Base-by-base conservation (phyloP, 2,113 vertebrate genomes). In the Equus quagga region DNA sequence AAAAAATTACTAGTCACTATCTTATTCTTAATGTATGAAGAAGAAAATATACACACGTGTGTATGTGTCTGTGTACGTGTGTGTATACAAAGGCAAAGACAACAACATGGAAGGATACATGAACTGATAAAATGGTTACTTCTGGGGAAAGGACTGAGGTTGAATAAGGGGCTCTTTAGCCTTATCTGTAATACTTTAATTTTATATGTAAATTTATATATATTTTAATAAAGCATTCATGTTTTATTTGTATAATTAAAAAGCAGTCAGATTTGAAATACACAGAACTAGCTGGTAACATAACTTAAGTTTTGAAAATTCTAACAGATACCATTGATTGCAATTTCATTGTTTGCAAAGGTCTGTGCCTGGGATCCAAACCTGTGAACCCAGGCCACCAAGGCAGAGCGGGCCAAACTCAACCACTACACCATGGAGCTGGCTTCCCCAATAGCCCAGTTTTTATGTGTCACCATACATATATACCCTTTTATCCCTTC, bases 231-330 rank as follows among this genome's bases (percentile, higher is more conserved):
- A 70, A 23, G 6, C 26, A 72, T 31, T 51, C 15, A 56, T 78
- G 58, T 36, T 49, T 80, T 91, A 41, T 56, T 26, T 91, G 13
- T 62, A 73, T 58, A 93, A 85, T 76, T 96, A 90, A 96, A 89
- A 80, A 49, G 11, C n/a, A 89, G 56, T 86, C n/a, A 78, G 18
- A 88, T 65, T n/a, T 96, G 23, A 91, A 91, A 93, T 73, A 41
- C 36, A 41, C 36, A 41, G 36, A 41, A 41, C 36, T 41, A 41
- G 36, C 36, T 41, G 36, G 36, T 41, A 41, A 41, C 36, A 41
- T 41, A 41, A 41, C 36, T 41, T 41, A 41, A 41, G 36, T 41
- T 41, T 41, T 41, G 36, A 41, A 41, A 41, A 41, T 41, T 41
- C 36, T 41, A 41, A 41, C 36, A 41, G 36, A 41, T 41, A 41